Percentiles rank a stretch among this genome's conserved stretches.
Conservation (phyloP, 2,888 invertebrate species). For the Junonia oenone region DNA sequence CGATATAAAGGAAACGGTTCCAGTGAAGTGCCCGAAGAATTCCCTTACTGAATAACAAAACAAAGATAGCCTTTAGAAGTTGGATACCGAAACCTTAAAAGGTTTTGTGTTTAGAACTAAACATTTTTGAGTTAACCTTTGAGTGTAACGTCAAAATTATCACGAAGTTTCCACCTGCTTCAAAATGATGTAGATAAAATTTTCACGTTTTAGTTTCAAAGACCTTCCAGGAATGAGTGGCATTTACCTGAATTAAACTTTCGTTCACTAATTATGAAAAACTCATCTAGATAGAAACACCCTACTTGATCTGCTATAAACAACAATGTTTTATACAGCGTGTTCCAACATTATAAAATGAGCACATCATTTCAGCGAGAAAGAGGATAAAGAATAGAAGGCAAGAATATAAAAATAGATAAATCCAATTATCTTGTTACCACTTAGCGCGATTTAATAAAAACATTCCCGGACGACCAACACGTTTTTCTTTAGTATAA, state of each 20-base stretch:
- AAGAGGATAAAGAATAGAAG: not conserved
- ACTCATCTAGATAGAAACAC: not conserved
- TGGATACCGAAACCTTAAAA: not conserved
- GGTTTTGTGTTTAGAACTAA: not conserved
- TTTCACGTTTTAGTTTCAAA: not conserved
- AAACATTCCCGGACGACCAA: not conserved
- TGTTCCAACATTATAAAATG: not conserved
- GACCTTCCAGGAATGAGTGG: not conserved
- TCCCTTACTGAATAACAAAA: not conserved
- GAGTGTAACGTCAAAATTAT: not conserved
- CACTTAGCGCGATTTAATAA: not conserved
- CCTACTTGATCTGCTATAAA: not conserved
- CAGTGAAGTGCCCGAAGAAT: not conserved
- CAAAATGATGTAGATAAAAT: too few species aligned
- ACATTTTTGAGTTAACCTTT: not conserved
- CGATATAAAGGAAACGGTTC: not conserved
- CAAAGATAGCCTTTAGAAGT: not conserved
- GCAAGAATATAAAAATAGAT: not conserved
- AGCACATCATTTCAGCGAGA: not conserved
- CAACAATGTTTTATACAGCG: not conserved
- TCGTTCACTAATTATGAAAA: not conserved
- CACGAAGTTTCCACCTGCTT: not conserved
- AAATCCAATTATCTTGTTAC: not conserved
- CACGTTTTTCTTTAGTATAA: not conserved
- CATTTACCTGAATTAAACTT: not conserved